Conservation (phyloP, 1,140 invertebrate species). For the Metopolophium dirhodum region DNA sequence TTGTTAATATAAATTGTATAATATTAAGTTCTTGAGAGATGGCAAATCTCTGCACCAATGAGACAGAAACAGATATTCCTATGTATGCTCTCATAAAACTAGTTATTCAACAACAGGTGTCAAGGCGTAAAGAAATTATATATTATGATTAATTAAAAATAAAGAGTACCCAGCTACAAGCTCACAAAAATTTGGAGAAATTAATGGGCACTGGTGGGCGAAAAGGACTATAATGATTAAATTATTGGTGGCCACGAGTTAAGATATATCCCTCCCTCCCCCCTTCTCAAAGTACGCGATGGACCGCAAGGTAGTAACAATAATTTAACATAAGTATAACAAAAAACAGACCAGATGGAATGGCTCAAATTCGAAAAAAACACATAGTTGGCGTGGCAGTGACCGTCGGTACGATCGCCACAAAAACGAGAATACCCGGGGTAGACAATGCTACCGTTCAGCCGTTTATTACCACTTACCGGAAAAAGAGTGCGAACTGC, state of each 20-base stretch:
- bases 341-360: neutral
- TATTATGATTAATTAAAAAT: too few species aligned
- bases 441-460: neutral
- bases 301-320: too few species aligned
- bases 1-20: too few species aligned
- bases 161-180: neutral
- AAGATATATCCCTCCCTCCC: neutral
- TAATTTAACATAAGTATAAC: neutral
- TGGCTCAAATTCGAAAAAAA: neutral
- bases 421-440: neutral
- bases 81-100: too few species aligned
- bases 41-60: neutral
- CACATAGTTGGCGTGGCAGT: rapidly evolving
- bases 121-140: neutral
- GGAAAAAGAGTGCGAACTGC: neutral
- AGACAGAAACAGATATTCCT: neutral
- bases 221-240: too few species aligned
- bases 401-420: neutral
- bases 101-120: neutral
- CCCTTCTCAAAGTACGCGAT: neutral
- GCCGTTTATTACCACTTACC: neutral
- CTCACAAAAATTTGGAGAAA: neutral
- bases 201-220: neutral
- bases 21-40: neutral
- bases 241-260: neutral